Evolutionary conservation across 2,888 invertebrate species (phyloP).

Genomic region (Diarsia rubi): DNA sequence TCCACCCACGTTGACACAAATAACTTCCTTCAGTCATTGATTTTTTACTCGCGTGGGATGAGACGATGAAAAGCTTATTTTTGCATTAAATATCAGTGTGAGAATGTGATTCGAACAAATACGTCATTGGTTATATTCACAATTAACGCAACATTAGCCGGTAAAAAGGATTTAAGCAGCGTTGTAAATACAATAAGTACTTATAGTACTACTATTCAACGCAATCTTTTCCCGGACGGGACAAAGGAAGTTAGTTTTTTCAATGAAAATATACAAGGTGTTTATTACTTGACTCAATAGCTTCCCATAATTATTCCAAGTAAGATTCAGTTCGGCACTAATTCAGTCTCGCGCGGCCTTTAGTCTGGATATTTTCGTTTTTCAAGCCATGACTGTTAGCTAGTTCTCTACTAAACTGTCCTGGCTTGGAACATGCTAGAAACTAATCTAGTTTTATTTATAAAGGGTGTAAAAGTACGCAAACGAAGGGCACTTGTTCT

Average conservation of each 20-base stretch:
- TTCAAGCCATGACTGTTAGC: too few species aligned
- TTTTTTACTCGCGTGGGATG: slow-evolving; percentile 12
- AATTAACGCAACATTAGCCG: neutral
- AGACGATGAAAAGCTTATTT: slow-evolving; percentile 3
- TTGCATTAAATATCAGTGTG: neutral
- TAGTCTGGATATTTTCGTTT: too few species aligned
- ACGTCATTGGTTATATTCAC: neutral
- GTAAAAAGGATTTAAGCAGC: too few species aligned
- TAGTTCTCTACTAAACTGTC: too few species aligned
- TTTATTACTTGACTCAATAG: too few species aligned
- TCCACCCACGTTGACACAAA: slow-evolving; percentile 6
- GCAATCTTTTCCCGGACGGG: neutral
- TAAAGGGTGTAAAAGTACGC: too few species aligned
- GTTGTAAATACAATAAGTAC: neutral
- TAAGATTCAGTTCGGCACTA: too few species aligned
- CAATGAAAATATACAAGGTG: neutral
- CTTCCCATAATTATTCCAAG: too few species aligned
- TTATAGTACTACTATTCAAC: neutral
- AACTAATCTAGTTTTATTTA: too few species aligned
- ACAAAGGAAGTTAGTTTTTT: neutral
- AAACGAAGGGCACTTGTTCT: too few species aligned
- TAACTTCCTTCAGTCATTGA: slow-evolving; percentile 27
- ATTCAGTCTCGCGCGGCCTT: too few species aligned
- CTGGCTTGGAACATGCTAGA: too few species aligned
- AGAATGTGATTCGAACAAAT: neutral